Evolutionary conservation across 2,113 vertebrate genomes (phyloP).

Genomic region (Canis aureus): DNA sequence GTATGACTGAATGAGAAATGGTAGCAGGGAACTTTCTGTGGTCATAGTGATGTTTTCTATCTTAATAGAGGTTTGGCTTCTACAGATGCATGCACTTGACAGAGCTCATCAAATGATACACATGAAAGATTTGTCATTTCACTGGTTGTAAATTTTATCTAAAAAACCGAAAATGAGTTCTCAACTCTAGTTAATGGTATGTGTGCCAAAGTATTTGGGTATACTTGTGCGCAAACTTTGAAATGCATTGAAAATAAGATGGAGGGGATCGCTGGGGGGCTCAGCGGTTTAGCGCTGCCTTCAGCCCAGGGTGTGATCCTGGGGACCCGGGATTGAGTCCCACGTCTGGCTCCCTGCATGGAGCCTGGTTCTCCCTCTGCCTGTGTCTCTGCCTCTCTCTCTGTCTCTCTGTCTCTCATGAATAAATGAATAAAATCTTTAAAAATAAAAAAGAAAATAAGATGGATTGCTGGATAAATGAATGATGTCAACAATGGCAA

Average conservation of each 20-base stretch:
- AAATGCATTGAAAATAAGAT: neutral
- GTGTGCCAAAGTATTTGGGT: neutral
- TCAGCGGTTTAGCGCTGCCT: too few relatives aligned
- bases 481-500: neutral
- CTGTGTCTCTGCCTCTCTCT: too few relatives aligned
- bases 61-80: constrained; percentile 6
- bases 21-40: neutral
- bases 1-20: neutral
- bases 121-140: constrained; percentile 16
- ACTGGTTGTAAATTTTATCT: constrained; percentile 26
- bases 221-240: neutral
- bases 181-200: constrained; percentile 27
- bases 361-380: too few relatives aligned
- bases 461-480: neutral
- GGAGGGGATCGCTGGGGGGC: neutral
- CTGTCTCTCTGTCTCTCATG: too few relatives aligned
- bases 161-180: constrained; percentile 17
- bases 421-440: too few relatives aligned
- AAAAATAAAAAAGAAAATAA: neutral
- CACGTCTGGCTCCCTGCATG: too few relatives aligned
- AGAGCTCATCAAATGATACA: neutral
- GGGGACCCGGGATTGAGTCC: too few relatives aligned
- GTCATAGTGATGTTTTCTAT: neutral
- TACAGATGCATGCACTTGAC: constrained; percentile 30
- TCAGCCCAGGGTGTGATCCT: too few relatives aligned